Evolutionary conservation across 2,888 invertebrate species (phyloP), one percentile per base, ranked within the genome.

Genomic region (Meganola albula): DNA sequence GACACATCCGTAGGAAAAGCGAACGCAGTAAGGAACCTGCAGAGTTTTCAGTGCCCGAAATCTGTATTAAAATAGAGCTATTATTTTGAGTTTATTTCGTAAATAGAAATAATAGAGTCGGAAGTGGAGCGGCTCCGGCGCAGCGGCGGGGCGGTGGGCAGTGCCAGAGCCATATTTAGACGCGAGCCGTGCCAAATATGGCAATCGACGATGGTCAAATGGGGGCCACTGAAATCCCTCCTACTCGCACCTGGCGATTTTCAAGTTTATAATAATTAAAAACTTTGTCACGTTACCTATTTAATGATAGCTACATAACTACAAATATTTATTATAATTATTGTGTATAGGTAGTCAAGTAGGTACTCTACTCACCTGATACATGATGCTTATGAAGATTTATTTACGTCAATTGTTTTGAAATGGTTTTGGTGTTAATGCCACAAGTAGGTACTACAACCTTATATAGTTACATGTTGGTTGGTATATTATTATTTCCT

Each of bases 151-250:
- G 88, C 88, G 89, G 90, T 88, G 91, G 89, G 88, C 88, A 78
- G 89, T 86, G 90, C 90, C 89, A 89, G 88, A 88, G 88, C 92
- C 92, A 90, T 92, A 92, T 92, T 92, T 92, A 92, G 92, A 90
- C 89, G 87, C 89, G 88, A 87, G 87, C 89, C 90, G 87, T 91
- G 87, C 92, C 92, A 90, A 92, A 92, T 92, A 92, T 89, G 92
- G 93, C 87, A 89, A 89, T 69, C 90, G 88, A 89, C 89, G n/a
- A n/a, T n/a, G 88, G 88, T 90, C 92, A 90, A 91, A 91, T 90
- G 92, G 90, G 92, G 92, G 87, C 88, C 90, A 89, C 89, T 88
- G 89, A 90, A 90, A 91, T 91, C 91, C 91, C 91, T 91, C 92
- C 90, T 90, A 76, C 83, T 75, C 70, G 76, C 80, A 78, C 70